Percentiles rank a stretch among this genome's conserved stretches.
Conservation (phyloP, 2,888 invertebrate genomes). For the Phlogophora meticulosa region DNA sequence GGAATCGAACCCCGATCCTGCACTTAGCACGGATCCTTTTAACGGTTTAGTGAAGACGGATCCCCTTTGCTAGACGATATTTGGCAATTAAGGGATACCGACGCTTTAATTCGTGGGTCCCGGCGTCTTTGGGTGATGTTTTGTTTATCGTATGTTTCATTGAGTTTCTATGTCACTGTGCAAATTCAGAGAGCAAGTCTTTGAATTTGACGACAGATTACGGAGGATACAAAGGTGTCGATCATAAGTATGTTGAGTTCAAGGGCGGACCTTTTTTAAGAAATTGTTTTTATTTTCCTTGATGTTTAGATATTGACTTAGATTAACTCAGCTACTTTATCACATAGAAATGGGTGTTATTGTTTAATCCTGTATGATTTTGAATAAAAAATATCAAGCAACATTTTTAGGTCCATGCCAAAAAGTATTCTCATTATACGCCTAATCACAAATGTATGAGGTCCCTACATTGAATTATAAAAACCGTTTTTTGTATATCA, state of each 20-base stretch:
- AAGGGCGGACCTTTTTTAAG: background rate
- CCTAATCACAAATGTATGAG: background rate
- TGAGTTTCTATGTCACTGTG: slow-evolving; percentile 29
- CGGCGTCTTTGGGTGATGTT: slow-evolving; percentile 40
- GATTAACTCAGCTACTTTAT: too few relatives aligned
- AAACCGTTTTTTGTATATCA: too few relatives aligned
- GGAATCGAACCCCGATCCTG: slow-evolving; percentile 89
- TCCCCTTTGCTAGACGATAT: slow-evolving; percentile 87
- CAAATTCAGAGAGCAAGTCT: slow-evolving; percentile 3
- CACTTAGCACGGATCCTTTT: slow-evolving; percentile 90
- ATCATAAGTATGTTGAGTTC: background rate
- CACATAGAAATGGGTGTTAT: too few relatives aligned
- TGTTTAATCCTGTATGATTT: too few relatives aligned
- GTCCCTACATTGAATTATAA: too few relatives aligned
- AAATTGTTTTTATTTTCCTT: too few relatives aligned
- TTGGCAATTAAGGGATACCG: slow-evolving; percentile 87
- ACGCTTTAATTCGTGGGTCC: slow-evolving; percentile 67
- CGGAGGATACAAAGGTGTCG: background rate
- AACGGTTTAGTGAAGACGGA: slow-evolving; percentile 90
- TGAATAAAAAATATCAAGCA: too few relatives aligned
- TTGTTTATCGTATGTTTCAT: slow-evolving; percentile 44
- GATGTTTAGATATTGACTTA: too few relatives aligned
- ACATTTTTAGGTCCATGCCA: too few relatives aligned
- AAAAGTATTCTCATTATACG: background rate
- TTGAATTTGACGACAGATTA: slow-evolving; percentile 12